These are phyloP conservation scores for Hipparchia sbordonii DNA, from an alignment of 2,888 invertebrate species.

Conservation along the genomic window DNA sequence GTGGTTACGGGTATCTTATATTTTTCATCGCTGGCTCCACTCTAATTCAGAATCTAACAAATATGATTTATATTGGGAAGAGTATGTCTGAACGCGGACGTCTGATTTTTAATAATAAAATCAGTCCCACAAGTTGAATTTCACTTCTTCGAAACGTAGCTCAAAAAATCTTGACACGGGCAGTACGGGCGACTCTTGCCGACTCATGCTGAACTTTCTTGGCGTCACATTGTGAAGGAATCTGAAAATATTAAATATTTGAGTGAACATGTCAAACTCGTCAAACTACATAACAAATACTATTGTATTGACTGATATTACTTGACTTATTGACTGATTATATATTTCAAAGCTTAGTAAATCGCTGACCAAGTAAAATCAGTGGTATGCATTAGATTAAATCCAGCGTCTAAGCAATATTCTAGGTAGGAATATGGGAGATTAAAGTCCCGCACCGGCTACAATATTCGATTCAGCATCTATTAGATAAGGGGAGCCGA, in stretches of 20 bases:
- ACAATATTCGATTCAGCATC: constrained; percentile 61
- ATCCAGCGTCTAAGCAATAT: constrained; percentile 39
- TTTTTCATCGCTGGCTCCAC: constrained; percentile 44
- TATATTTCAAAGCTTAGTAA: neutral
- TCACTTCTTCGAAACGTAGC: too few species aligned
- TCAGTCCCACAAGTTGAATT: neutral
- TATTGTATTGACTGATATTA: too few species aligned
- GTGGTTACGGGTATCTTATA: constrained; percentile 48
- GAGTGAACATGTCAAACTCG: too few species aligned
- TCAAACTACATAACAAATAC: too few species aligned
- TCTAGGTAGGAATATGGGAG: constrained; percentile 42
- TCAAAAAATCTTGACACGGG: too few species aligned
- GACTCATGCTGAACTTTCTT: too few species aligned
- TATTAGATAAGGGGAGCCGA: constrained; percentile 54
- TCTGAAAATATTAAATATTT: too few species aligned
- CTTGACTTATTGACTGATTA: too few species aligned
- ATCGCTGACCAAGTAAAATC: neutral
- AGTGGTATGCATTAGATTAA: constrained; percentile 16
- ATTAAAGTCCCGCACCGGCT: constrained; percentile 46
- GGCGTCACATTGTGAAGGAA: too few species aligned
- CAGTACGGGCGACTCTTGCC: too few species aligned
- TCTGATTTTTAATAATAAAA: neutral
- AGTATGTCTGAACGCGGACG: neutral
- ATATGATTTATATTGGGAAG: neutral
- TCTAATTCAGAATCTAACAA: constrained; percentile 36